Conservation (phyloP, 2,797 vertebrate species). For the Peromyscus aztecus region DNA sequence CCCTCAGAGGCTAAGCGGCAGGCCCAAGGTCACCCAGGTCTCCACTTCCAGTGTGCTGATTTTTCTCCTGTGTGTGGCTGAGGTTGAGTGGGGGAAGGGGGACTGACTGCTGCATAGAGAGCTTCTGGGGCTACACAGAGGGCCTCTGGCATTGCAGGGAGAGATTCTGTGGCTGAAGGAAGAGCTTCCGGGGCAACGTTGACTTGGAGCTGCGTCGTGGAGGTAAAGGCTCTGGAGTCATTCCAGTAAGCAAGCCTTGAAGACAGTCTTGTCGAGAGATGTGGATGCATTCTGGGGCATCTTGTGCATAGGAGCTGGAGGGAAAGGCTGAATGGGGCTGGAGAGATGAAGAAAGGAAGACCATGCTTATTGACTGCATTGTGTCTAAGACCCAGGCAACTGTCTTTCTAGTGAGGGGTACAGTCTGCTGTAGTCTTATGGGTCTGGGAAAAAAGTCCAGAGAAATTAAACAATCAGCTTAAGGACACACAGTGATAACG, state of each 20-base stretch:
- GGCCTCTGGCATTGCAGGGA: neutral
- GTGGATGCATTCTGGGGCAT: fast-evolving
- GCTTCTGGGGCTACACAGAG: neutral
- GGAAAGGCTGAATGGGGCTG: neutral
- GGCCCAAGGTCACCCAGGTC: neutral
- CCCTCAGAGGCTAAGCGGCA: neutral
- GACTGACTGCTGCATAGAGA: neutral
- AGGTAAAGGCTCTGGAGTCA: neutral
- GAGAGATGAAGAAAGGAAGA: neutral
- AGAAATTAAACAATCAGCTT: neutral
- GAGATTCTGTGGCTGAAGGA: neutral
- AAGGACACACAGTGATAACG: neutral
- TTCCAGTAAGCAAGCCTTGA: neutral
- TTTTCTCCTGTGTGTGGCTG: neutral
- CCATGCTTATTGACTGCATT: neutral
- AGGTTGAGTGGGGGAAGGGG: neutral
- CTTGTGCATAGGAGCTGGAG: neutral
- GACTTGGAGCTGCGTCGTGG: neutral
- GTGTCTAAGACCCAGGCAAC: no score
- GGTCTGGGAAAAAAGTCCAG: neutral
- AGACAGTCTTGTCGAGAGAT: neutral
- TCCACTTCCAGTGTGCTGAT: neutral
- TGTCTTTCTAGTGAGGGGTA: neutral
- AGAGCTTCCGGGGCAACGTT: neutral
- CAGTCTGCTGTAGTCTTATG: neutral